These are phyloP conservation scores for Pelecanus crispus DNA, from an alignment of 2,113 vertebrate species.

Conservation along the genomic window DNA sequence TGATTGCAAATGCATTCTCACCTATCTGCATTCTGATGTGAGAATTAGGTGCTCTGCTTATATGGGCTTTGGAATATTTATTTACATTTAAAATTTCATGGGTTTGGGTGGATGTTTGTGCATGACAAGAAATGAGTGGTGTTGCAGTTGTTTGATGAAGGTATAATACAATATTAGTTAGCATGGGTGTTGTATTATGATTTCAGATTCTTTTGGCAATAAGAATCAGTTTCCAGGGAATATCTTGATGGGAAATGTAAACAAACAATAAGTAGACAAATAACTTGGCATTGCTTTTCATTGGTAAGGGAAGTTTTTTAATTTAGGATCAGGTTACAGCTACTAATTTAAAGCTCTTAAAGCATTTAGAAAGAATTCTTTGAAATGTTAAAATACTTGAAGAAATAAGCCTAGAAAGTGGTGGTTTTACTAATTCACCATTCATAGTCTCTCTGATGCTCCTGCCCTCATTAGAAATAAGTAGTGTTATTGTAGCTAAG, in stretches of 20 bases:
- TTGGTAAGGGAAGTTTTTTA: slow-evolving; percentile 1
- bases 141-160: background rate
- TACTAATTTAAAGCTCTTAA: slow-evolving; percentile 69
- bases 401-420: slow-evolving; percentile 22
- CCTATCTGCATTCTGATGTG: slow-evolving; percentile 22
- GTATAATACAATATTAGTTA: slow-evolving; percentile 28
- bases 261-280: slow-evolving; percentile 51
- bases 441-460: background rate
- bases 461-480: background rate
- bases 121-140: background rate
- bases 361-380: slow-evolving; percentile 55
- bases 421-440: background rate
- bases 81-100: slow-evolving; percentile 54
- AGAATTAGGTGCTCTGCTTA: slow-evolving; percentile 24
- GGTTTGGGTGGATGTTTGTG: slow-evolving; percentile 17
- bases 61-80: slow-evolving; percentile 38
- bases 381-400: slow-evolving; percentile 64
- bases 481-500: background rate
- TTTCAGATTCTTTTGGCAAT: slow-evolving; percentile 29
- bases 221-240: slow-evolving; percentile 40
- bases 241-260: slow-evolving; percentile 12
- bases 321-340: slow-evolving; percentile 60
- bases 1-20: background rate
- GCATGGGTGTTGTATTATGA: background rate
- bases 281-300: background rate